Conservation (phyloP, 2,797 vertebrate genomes). For the Craterocephalus amniculus region DNA sequence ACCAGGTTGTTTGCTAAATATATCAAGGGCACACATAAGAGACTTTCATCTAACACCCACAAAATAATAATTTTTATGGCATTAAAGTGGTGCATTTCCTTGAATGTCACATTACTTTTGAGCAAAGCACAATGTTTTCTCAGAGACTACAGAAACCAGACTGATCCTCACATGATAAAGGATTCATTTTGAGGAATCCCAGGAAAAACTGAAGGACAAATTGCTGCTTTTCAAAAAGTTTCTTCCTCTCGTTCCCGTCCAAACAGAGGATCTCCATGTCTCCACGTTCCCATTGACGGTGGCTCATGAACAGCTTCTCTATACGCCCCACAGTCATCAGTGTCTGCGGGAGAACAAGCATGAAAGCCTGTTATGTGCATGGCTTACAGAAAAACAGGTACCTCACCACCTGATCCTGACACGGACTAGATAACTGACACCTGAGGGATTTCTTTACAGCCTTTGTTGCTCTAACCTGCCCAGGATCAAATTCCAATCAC, state of each 20-base stretch:
- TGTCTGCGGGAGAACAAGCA: slow-evolving; percentile 62
- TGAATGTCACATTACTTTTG: not conserved
- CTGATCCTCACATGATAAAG: slow-evolving; percentile 65
- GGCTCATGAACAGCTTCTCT: slow-evolving; percentile 82
- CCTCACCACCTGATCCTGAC: slow-evolving; percentile 58
- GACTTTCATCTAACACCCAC: not conserved
- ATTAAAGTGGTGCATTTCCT: not conserved
- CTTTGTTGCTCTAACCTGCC: slow-evolving; percentile 23
- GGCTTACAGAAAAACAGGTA: slow-evolving; percentile 41
- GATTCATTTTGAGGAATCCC: slow-evolving; percentile 73
- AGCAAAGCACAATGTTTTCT: not conserved
- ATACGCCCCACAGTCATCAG: slow-evolving; percentile 79
- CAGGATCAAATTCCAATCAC: slow-evolving; percentile 58
- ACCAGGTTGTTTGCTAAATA: not conserved
- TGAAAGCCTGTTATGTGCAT: not conserved
- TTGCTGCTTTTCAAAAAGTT: slow-evolving; percentile 75
- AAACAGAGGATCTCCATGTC: slow-evolving; percentile 73
- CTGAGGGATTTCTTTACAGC: slow-evolving; percentile 61
- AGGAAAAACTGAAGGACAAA: slow-evolving; percentile 83
- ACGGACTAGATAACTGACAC: slow-evolving; percentile 58
- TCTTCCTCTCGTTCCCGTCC: slow-evolving; percentile 42
- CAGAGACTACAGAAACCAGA: slow-evolving; percentile 18
- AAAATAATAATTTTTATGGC: not conserved
- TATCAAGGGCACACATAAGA: too few species aligned
- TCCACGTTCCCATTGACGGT: slow-evolving; percentile 77